These are phyloP conservation scores for Hemithea aestivaria DNA, from an alignment of 2,888 invertebrate species.

Conservation along the genomic window DNA sequence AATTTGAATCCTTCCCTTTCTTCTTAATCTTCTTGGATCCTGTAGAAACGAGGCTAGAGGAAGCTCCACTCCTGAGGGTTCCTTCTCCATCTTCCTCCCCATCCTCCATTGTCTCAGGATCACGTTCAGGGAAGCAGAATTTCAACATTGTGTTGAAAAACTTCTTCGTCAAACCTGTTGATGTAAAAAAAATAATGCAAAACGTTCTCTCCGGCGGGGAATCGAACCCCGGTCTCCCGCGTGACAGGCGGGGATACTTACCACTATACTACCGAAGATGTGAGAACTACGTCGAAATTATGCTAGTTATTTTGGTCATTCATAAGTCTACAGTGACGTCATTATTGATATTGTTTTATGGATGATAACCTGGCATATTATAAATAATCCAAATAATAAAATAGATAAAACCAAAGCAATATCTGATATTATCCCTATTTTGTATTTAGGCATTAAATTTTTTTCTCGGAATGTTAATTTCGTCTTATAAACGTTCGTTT, in stretches of 20 bases:
- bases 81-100: conserved; percentile 76
- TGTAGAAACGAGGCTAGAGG: conserved; percentile 59
- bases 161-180: conserved; percentile 90
- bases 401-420: no score
- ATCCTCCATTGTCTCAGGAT: conserved; percentile 89
- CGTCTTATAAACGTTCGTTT: no score
- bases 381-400: no score
- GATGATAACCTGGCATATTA: no score
- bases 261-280: conserved; percentile 79
- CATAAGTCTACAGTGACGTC: no score
- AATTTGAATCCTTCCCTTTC: conserved; percentile 86
- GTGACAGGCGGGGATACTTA: conserved; percentile 80
- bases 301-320: no score
- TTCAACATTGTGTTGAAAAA: conserved; percentile 98
- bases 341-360: no score
- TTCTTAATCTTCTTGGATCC: conserved; percentile 74
- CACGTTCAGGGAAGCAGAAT: conserved; percentile 98
- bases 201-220: conserved; percentile 71
- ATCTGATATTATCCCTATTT: no score
- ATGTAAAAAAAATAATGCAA: conserved; percentile 1
- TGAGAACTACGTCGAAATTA: conserved; percentile 4
- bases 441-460: no score
- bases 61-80: conserved; percentile 48
- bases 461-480: no score
- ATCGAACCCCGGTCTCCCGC: conserved; percentile 81